These are phyloP conservation scores for Ciona savignyi DNA, from an alignment of 23 tunicate species.

Conservation along the genomic window DNA sequence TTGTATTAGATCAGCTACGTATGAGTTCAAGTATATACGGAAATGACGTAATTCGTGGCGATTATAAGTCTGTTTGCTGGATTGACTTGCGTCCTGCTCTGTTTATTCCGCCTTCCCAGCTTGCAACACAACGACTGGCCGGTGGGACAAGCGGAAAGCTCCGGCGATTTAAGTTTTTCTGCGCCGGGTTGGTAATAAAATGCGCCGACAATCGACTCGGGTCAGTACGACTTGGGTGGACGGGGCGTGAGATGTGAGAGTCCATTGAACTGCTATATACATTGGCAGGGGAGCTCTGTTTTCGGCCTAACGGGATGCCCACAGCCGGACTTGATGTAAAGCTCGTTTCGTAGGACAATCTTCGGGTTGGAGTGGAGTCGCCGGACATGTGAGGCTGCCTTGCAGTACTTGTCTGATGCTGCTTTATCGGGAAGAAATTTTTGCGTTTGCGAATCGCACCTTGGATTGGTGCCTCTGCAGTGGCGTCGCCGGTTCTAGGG, in stretches of 20 bases:
- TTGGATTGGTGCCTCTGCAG: background rate
- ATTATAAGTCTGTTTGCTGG: background rate
- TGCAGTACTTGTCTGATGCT: background rate
- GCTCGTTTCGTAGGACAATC: background rate
- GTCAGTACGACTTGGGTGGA: background rate
- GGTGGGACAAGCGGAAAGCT: background rate
- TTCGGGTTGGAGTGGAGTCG: background rate
- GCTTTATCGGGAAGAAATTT: background rate
- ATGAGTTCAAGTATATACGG: no score
- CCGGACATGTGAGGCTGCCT: background rate
- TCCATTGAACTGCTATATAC: background rate
- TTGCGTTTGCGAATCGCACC: background rate
- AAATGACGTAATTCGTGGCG: no score
- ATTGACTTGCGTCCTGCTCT: background rate
- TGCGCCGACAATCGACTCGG: background rate
- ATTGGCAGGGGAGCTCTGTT: background rate
- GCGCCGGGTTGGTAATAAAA: background rate
- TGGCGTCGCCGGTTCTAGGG: background rate
- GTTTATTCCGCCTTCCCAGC: background rate
- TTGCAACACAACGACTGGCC: background rate
- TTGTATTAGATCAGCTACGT: no score
- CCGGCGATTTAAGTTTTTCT: background rate
- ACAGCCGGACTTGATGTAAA: background rate
- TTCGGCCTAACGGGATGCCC: background rate
- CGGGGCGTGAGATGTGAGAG: background rate